Base-by-base conservation (phyloP, 2,888 invertebrate species). In the Archips crataeganus region DNA sequence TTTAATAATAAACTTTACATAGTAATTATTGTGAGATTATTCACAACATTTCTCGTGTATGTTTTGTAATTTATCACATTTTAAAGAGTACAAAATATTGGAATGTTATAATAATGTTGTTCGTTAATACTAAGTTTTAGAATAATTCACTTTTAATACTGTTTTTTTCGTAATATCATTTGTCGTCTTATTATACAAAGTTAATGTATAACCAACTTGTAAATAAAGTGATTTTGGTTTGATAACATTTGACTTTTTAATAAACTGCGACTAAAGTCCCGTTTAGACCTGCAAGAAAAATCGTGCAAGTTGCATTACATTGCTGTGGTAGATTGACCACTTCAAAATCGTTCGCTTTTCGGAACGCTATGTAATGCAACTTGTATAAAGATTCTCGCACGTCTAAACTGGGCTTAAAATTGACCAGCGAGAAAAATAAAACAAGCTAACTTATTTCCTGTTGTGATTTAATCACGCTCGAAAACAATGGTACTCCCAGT, bases 201-300 rank as follows among this genome's bases (percentile, higher is more conserved):
- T 88, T 87, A 83, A 88, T 92, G 90, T 92, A 87, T 88, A 92
- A 87, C 77, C 87, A 85, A 86, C 82, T 77, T 94, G 94, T 94
- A 94, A 94, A 94, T 94, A 94, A 94, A 90, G 91, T 89, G 93
- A 94, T 93, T 93, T 94, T 92, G 94, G 94, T 93, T 94, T 94
- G 92, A 88, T 89, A 89, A 65, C 64, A 45, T 59, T 49, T 49
- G 64, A 13, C 47, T 70, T 70, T 49, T 69, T n/a, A 71, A 71
- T 65, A 59, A 57, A 57, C 11, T 57, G 57, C 57, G 32, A 32
- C 57, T 57, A 4, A 23, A 23, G 23, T 23, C 23, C 23, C 1
- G 23, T 23, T 23, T 23, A 23, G 23, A 23, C 23, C 23, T 23
- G 23, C 23, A 23, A 23, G 23, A 23, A 1, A 23, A 23, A 23